These are phyloP conservation scores for Aurelia sp. DNA, from an alignment of 30 jellyfish, hydroid and myxozoan species.

Conservation along the genomic window DNA sequence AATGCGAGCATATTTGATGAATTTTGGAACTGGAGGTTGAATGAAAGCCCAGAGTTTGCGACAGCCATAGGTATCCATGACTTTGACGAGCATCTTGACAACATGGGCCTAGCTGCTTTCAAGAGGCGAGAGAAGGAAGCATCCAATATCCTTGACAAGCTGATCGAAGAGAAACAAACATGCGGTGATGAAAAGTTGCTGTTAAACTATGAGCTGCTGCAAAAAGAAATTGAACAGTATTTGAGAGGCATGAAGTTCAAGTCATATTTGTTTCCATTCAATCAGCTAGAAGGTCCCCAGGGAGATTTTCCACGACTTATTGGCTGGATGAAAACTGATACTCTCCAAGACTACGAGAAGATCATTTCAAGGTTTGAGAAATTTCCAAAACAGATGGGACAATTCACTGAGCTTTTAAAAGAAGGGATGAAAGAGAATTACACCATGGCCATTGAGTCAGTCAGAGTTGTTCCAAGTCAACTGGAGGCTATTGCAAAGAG, in stretches of 20 bases:
- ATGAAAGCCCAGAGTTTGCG: slow-evolving; percentile 91
- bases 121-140: slow-evolving; percentile 60
- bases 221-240: slow-evolving; percentile 68
- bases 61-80: slow-evolving; percentile 84
- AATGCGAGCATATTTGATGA: slow-evolving; percentile 40
- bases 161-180: background rate
- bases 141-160: slow-evolving; percentile 21
- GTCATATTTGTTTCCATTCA: slow-evolving; percentile 77
- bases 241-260: slow-evolving; percentile 62
- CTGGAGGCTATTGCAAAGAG: slow-evolving; percentile 14
- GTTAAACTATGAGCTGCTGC: slow-evolving; percentile 60
- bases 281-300: slow-evolving; percentile 94
- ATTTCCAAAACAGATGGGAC: slow-evolving; percentile 80
- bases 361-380: slow-evolving; percentile 60
- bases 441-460: slow-evolving; percentile 74
- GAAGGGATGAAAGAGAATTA: slow-evolving; percentile 51
- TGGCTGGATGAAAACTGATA: slow-evolving; percentile 89
- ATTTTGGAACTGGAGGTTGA: slow-evolving; percentile 92
- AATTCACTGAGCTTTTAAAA: slow-evolving; percentile 45
- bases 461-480: slow-evolving; percentile 60
- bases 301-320: slow-evolving; percentile 90
- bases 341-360: slow-evolving; percentile 54
- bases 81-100: slow-evolving; percentile 73
- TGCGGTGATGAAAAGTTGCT: background rate
- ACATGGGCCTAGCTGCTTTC: slow-evolving; percentile 62